These are phyloP conservation scores for Syngnathoides biaculeatus DNA, from an alignment of 2,113 vertebrate species.

Conservation along the genomic window DNA sequence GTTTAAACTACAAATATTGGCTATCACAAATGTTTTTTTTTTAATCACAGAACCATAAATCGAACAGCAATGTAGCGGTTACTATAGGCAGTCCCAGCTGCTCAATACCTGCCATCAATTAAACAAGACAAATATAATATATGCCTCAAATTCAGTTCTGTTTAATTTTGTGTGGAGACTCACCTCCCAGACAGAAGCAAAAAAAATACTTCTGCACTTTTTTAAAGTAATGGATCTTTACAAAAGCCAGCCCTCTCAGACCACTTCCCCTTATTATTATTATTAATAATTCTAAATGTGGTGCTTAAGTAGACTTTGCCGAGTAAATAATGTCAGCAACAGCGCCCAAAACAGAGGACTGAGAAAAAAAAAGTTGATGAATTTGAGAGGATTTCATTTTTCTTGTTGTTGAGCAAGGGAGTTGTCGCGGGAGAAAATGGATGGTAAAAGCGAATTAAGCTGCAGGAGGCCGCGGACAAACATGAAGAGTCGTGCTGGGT, in stretches of 20 bases:
- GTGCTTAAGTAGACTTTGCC: neutral
- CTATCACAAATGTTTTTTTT: too few relatives aligned
- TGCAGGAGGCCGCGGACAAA: constrained; percentile 7
- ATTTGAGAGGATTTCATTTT: constrained; percentile 9
- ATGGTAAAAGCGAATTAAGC: constrained; percentile 26
- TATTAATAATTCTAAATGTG: neutral
- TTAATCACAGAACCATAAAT: too few relatives aligned
- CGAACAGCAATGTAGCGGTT: too few relatives aligned
- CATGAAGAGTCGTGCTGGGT: constrained; percentile 17
- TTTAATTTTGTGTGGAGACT: neutral
- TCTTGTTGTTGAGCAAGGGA: constrained; percentile 17
- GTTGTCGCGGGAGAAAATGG: constrained; percentile 18
- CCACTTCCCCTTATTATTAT: neutral
- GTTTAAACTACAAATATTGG: too few relatives aligned
- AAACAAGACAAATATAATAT: neutral
- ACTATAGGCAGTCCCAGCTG: too few relatives aligned
- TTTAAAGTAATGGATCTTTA: neutral
- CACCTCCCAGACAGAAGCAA: neutral
- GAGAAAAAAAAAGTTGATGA: neutral
- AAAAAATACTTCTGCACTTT: neutral
- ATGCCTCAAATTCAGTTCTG: neutral
- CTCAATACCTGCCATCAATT: neutral
- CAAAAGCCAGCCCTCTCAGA: neutral
- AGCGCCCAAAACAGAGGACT: neutral
- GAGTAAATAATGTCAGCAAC: neutral